phyloP scores from a whole-genome alignment of 2,797 vertebrate genomes.

The Masticophis lateralis region DNA sequence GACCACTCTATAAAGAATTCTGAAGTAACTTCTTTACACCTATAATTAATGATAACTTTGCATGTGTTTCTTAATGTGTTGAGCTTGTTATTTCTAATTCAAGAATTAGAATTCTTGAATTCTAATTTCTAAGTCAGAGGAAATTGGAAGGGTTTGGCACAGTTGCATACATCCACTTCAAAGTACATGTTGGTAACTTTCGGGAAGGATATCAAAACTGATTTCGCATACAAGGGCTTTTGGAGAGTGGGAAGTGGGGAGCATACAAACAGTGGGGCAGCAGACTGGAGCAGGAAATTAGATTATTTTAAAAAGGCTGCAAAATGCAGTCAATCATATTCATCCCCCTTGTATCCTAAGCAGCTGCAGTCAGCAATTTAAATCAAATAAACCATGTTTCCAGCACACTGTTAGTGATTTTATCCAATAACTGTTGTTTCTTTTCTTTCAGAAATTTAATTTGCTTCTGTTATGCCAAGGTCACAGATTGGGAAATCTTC shows the following conservation, averaged over 20 bases:
- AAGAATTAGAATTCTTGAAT: not conserved
- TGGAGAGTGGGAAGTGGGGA: not conserved
- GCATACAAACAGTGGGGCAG: not conserved
- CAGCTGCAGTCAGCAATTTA: constrained; percentile 55
- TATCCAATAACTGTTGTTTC: constrained; percentile 68
- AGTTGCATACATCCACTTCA: not conserved
- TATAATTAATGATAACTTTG: not conserved
- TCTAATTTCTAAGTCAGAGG: constrained; percentile 14
- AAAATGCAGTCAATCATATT: constrained; percentile 51
- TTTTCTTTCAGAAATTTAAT: constrained; percentile 73
- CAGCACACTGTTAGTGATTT: constrained; percentile 52
- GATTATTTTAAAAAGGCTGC: constrained; percentile 19
- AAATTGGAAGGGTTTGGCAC: not conserved
- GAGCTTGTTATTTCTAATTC: not conserved
- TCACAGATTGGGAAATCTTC: constrained; percentile 67
- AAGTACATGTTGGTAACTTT: not conserved
- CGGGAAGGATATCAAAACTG: constrained; percentile 30
- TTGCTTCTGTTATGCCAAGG: constrained; percentile 71
- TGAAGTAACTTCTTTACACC: not conserved
- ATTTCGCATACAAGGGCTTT: constrained; percentile 37
- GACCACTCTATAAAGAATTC: not conserved
- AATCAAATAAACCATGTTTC: constrained; percentile 63
- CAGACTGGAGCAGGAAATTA: not conserved
- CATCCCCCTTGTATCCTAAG: constrained; percentile 42
- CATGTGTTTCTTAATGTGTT: not conserved